Conservation (phyloP, 2,113 vertebrate genomes). For the Gallinago paraguaiae region DNA sequence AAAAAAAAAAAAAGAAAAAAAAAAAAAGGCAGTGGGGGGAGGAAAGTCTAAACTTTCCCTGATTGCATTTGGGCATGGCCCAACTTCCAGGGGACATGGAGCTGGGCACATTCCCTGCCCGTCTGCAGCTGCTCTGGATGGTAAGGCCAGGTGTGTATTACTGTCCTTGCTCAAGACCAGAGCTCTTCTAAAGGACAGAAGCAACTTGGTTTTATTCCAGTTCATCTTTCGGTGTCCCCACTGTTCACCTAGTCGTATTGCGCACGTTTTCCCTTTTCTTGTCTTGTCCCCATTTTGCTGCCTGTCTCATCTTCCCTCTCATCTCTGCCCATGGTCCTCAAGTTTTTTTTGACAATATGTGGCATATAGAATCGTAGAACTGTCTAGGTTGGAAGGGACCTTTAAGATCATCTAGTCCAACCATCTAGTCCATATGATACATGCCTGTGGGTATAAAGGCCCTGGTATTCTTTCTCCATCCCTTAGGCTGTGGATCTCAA, state of each 20-base stretch:
- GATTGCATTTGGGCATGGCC: neutral
- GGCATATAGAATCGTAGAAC: neutral
- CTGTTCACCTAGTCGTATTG: neutral
- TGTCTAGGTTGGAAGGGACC: no score
- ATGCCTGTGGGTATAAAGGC: neutral
- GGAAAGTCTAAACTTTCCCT: constrained; percentile 1
- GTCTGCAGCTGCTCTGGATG: rapidly evolving
- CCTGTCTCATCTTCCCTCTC: neutral
- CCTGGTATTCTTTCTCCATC: neutral
- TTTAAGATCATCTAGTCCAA: no score
- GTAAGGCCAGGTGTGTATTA: neutral
- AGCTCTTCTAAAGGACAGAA: neutral
- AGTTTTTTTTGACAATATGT: neutral
- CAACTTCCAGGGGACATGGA: neutral
- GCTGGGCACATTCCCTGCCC: neutral
- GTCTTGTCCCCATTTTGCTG: neutral
- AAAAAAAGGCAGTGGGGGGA: constrained; percentile 69
- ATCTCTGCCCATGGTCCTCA: neutral
- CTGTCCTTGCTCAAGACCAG: neutral
- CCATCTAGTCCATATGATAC: neutral
- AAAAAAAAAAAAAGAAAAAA: no score
- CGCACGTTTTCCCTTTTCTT: neutral
- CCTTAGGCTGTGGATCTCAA: neutral
- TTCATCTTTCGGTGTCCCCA: neutral
- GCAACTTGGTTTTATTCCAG: neutral